Conservation (phyloP, 2,888 invertebrate genomes). For the Athalia rosae region DNA sequence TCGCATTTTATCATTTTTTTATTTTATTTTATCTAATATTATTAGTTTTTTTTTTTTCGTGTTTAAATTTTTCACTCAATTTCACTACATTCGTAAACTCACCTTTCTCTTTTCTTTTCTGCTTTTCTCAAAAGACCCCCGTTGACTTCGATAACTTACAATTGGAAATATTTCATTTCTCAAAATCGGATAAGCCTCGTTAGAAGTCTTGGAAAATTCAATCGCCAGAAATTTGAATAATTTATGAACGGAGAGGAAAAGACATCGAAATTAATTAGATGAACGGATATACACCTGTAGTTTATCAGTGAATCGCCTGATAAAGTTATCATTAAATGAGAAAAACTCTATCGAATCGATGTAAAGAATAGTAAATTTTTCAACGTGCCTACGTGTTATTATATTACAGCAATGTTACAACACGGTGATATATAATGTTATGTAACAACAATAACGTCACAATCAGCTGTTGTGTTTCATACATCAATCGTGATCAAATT, state of each 20-base stretch:
- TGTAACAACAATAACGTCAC: neutral
- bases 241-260: too few species aligned
- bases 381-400: neutral
- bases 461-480: too few species aligned
- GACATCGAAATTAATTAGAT: too few species aligned
- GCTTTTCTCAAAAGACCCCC: too few species aligned
- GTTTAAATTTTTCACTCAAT: neutral
- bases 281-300: too few species aligned
- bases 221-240: too few species aligned
- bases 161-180: too few species aligned
- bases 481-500: neutral
- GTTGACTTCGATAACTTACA: neutral
- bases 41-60: neutral
- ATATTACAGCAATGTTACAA: neutral
- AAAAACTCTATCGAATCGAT: neutral
- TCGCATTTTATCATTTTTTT: neutral
- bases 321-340: too few species aligned
- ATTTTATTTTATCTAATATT: neutral
- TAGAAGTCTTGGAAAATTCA: too few species aligned
- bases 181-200: too few species aligned
- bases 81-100: neutral
- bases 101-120: neutral
- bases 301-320: too few species aligned
- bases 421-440: neutral
- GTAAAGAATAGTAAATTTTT: neutral